These are phyloP conservation scores for Thymelicus sylvestris DNA, from an alignment of 2,888 invertebrate species.

Conservation along the genomic window DNA sequence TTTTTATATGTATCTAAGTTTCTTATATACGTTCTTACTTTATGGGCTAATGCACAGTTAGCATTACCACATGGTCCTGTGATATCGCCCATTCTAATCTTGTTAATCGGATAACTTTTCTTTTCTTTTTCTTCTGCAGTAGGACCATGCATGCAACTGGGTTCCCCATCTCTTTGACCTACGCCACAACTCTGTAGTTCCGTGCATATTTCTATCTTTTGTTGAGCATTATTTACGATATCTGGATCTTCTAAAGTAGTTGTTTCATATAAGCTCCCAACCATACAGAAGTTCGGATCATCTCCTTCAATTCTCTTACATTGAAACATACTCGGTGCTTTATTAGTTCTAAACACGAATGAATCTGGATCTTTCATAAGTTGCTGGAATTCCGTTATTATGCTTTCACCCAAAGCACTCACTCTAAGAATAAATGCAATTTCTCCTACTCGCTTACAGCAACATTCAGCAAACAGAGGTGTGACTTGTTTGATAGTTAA, in stretches of 20 bases:
- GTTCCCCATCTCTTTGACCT: conserved; percentile 46
- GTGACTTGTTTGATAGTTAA: conserved; percentile 65
- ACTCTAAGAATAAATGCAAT: conserved; percentile 76
- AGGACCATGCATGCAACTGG: conserved; percentile 51
- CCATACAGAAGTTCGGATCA: conserved; percentile 75
- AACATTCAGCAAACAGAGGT: conserved; percentile 62
- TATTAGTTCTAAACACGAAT: conserved; percentile 75
- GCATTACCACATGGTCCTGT: conserved; percentile 76
- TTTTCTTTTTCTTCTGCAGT: conserved; percentile 47
- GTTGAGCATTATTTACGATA: conserved; percentile 54
- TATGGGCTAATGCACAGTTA: conserved; percentile 74
- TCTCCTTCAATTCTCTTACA: conserved; percentile 72
- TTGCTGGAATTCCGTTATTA: conserved; percentile 78
- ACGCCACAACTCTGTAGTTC: conserved; percentile 69
- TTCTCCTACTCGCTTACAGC: conserved; percentile 70
- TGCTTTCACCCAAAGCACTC: conserved; percentile 77
- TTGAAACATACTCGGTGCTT: conserved; percentile 75
- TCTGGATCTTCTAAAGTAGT: conserved; percentile 76
- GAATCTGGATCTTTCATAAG: conserved; percentile 66
- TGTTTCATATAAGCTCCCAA: conserved; percentile 73
- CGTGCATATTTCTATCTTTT: conserved; percentile 73
- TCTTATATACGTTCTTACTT: conserved; percentile 71
- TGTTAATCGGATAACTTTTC: conserved; percentile 65
- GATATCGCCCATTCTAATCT: conserved; percentile 78
- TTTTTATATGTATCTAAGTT: conserved; percentile 67